phyloP scores from a whole-genome alignment of 2,797 vertebrate genomes.

The Holocentrus rufus region DNA sequence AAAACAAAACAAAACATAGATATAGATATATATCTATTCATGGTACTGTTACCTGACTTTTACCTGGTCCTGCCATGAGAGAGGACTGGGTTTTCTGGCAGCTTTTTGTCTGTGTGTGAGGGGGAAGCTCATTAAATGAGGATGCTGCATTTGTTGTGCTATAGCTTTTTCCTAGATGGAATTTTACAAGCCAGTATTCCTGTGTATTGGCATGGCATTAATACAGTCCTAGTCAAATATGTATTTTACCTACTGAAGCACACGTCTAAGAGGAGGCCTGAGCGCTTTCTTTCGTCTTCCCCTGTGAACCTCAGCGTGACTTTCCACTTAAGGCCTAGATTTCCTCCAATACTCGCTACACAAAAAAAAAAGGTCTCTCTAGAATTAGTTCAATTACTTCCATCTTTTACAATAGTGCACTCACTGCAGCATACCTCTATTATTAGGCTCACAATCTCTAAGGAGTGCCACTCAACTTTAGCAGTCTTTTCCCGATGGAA shows the following conservation, averaged over 20 bases:
- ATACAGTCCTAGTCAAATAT: neutral
- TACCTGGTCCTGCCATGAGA: conserved; percentile 30
- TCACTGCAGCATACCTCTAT: conserved; percentile 45
- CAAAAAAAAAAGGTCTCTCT: conserved; percentile 41
- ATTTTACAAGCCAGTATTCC: conserved; percentile 51
- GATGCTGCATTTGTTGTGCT: conserved; percentile 19
- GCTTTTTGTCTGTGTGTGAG: conserved; percentile 64
- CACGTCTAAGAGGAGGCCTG: conserved; percentile 51
- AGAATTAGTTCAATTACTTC: conserved; percentile 69
- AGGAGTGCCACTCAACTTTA: conserved; percentile 75
- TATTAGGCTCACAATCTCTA: conserved; percentile 75
- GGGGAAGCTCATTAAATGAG: conserved; percentile 24
- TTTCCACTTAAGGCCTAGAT: conserved; percentile 57
- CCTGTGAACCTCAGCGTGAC: conserved; percentile 25
- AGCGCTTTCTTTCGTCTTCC: conserved; percentile 27
- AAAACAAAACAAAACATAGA: conserved; percentile 26
- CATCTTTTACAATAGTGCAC: conserved; percentile 22
- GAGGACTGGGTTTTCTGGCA: conserved; percentile 69
- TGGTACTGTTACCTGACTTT: conserved; percentile 58
- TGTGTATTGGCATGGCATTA: conserved; percentile 30
- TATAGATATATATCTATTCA: conserved; percentile 28
- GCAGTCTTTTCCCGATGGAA: conserved; percentile 47
- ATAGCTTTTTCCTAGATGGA: conserved; percentile 29
- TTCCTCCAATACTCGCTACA: conserved; percentile 40
- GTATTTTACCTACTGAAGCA: conserved; percentile 58